Conservation (phyloP, 2,113 vertebrate genomes). For the Hystrix cristata region DNA sequence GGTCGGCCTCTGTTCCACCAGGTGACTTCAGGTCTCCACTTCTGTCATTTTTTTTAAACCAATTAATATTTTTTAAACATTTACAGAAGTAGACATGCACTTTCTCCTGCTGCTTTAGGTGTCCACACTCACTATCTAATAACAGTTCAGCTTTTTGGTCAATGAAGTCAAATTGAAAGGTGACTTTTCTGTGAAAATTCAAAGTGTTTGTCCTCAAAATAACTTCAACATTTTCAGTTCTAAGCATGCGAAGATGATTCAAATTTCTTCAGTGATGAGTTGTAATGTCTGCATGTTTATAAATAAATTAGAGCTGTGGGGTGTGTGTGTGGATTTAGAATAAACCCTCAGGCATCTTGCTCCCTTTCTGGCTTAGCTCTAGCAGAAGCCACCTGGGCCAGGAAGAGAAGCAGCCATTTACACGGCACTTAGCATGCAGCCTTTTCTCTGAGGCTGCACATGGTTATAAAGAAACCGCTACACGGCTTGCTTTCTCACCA, state of each 20-base stretch:
- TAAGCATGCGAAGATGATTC: constrained; percentile 20
- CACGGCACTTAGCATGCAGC: neutral
- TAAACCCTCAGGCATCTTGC: constrained; percentile 12
- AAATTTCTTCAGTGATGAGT: neutral
- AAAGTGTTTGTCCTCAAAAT: constrained; percentile 63
- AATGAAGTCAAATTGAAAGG: constrained; percentile 56
- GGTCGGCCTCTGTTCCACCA: neutral
- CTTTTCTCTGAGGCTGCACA: constrained; percentile 18
- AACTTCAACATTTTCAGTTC: neutral
- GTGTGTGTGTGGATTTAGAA: neutral
- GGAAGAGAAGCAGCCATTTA: constrained; percentile 55
- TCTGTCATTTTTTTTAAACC: neutral
- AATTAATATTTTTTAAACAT: neutral
- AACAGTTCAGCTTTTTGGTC: constrained; percentile 17
- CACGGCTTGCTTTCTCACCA: neutral
- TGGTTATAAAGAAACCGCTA: constrained; percentile 10
- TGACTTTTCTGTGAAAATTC: constrained; percentile 22
- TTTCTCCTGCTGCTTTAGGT: neutral
- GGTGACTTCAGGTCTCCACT: neutral
- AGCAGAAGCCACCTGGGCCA: neutral
- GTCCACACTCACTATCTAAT: neutral
- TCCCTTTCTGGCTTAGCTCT: neutral
- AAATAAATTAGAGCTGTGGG: constrained; percentile 34
- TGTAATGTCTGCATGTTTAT: constrained; percentile 58
- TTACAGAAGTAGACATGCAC: neutral